Percentiles rank a stretch among this genome's conserved stretches.
These are phyloP conservation scores for Mystacides longicornis DNA, from an alignment of 2,888 invertebrate genomes.

Conservation along the genomic window DNA sequence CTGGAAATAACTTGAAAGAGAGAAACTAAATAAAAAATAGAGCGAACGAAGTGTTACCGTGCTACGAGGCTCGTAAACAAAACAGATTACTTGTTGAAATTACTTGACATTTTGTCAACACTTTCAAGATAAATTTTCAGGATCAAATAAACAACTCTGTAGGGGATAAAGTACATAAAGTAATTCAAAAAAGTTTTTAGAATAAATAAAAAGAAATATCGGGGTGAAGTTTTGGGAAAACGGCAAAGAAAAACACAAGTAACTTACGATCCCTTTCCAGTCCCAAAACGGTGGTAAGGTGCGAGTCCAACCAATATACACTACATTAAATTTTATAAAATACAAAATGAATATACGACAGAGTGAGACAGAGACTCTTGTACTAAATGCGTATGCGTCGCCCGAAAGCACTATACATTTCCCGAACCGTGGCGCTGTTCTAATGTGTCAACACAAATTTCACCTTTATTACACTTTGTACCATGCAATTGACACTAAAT, in stretches of 20 bases:
- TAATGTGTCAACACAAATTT: constrained; percentile 48
- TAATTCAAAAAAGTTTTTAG: constrained; percentile 1
- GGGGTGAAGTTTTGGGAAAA: constrained; percentile 36
- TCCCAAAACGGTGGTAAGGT: background rate
- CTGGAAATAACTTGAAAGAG: too few relatives aligned
- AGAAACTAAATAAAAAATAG: too few relatives aligned
- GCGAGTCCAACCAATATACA: too few relatives aligned
- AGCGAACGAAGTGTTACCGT: too few relatives aligned
- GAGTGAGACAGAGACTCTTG: constrained; percentile 27
- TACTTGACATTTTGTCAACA: constrained; percentile 18
- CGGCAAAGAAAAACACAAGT: constrained; percentile 40
- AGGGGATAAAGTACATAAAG: constrained; percentile 2
- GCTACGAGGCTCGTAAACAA: constrained; percentile 19
- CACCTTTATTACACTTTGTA: constrained; percentile 46
- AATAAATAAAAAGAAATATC: background rate
- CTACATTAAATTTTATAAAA: too few relatives aligned
- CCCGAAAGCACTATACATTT: constrained; percentile 54
- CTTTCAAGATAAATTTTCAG: constrained; percentile 14
- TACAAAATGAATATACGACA: background rate
- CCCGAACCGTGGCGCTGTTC: constrained; percentile 53
- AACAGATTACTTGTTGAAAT: constrained; percentile 19
- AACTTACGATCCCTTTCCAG: constrained; percentile 22
- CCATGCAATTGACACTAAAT: constrained; percentile 47
- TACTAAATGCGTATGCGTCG: constrained; percentile 50
- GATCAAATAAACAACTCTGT: constrained; percentile 11